A percentile compares a stretch with the other conserved stretches of the same genome.
These are phyloP conservation scores for Dendrocopos noguchii DNA, from an alignment of 2,113 vertebrate genomes.

Conservation along the genomic window DNA sequence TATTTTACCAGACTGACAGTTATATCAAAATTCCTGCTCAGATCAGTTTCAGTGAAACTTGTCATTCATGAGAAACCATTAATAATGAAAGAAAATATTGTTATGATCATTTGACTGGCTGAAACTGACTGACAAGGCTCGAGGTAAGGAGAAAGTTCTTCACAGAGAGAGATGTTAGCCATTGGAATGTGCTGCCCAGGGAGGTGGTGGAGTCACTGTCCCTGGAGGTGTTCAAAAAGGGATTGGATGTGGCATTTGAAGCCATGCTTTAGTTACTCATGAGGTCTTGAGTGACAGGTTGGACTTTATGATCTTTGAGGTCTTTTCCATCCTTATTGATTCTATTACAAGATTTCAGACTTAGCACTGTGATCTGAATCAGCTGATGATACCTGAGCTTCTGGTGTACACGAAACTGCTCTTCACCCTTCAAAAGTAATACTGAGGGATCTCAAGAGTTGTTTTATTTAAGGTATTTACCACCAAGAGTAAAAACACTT, in stretches of 20 bases:
- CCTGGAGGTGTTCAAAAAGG: too few relatives aligned
- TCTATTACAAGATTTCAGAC: neutral
- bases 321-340: too few relatives aligned
- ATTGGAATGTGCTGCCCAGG: too few relatives aligned
- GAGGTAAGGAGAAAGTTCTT: too few relatives aligned
- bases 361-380: neutral
- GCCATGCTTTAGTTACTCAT: too few relatives aligned
- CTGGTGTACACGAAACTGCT: too few relatives aligned
- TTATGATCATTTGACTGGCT: neutral
- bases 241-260: too few relatives aligned
- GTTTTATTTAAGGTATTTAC: neutral
- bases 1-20: neutral
- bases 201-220: too few relatives aligned
- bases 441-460: neutral
- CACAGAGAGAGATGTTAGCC: too few relatives aligned
- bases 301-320: too few relatives aligned
- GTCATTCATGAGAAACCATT: neutral
- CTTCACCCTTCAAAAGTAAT: neutral
- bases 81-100: neutral
- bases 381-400: neutral
- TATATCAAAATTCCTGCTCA: neutral
- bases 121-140: neutral
- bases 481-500: neutral
- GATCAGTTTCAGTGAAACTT: neutral
- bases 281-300: too few relatives aligned